phyloP scores from a whole-genome alignment of 1,140 invertebrate species.

The Bacillus rossius region DNA sequence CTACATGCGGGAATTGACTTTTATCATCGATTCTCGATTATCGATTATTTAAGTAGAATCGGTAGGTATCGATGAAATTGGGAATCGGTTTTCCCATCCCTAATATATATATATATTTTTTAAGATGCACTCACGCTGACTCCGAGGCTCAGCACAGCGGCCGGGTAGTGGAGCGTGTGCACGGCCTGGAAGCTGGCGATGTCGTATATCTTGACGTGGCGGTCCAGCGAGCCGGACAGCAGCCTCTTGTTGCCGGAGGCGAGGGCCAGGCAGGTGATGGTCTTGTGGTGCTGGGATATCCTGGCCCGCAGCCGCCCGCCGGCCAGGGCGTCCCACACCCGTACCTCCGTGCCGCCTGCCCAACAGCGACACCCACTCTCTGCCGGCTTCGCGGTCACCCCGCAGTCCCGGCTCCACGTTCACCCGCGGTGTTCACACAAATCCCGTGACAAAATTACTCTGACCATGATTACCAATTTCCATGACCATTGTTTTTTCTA shows the following conservation, averaged over 20 bases:
- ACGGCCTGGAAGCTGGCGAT: constrained; percentile 79
- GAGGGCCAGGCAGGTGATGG: constrained; percentile 76
- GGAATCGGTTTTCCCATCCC: too few relatives aligned
- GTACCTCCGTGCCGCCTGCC: constrained; percentile 80
- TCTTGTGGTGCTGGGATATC: constrained; percentile 88
- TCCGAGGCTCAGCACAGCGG: constrained; percentile 82
- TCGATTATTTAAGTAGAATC: too few relatives aligned
- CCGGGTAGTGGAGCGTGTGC: constrained; percentile 85
- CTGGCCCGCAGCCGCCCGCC: constrained; percentile 76
- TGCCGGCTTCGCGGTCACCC: too few relatives aligned
- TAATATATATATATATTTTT: too few relatives aligned
- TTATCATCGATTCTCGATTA: too few relatives aligned
- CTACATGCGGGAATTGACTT: too few relatives aligned
- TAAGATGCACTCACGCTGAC: constrained; percentile 58
- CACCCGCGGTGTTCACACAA: too few relatives aligned
- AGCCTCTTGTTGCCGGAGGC: constrained; percentile 75
- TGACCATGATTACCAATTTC: too few relatives aligned
- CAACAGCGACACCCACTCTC: neutral
- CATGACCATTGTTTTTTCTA: too few relatives aligned
- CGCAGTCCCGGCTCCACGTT: too few relatives aligned
- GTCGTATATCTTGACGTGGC: constrained; percentile 94
- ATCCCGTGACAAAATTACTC: too few relatives aligned
- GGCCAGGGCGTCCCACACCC: constrained; percentile 88
- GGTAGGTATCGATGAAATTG: too few relatives aligned
- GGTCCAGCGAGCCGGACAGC: constrained; percentile 85